Conservation (phyloP, 1,140 invertebrate species). For the Octopus bimaculoides region DNA sequence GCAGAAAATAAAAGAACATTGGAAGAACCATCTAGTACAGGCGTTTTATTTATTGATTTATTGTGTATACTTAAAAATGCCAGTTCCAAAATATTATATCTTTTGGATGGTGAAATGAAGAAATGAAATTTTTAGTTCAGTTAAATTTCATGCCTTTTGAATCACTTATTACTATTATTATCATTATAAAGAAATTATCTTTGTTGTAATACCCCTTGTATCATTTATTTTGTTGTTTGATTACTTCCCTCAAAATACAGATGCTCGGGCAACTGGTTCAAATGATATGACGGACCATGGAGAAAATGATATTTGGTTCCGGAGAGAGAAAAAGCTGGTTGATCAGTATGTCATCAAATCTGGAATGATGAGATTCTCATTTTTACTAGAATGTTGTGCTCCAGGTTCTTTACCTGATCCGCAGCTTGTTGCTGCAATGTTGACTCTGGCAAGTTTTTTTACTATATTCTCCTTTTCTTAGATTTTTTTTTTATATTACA, state of each 20-base stretch:
- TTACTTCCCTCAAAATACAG: neutral
- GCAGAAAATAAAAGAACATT: too few relatives aligned
- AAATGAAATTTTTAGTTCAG: too few relatives aligned
- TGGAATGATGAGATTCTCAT: conserved; percentile 56
- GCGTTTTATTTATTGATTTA: too few relatives aligned
- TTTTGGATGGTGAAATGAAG: too few relatives aligned
- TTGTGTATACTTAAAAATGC: too few relatives aligned
- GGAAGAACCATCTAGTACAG: too few relatives aligned
- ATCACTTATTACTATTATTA: too few relatives aligned
- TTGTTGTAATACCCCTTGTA: too few relatives aligned
- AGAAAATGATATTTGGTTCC: conserved; percentile 35
- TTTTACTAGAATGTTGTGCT: conserved; percentile 86
- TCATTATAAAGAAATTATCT: too few relatives aligned
- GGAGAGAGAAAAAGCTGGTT: conserved; percentile 52
- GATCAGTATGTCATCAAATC: conserved; percentile 53
- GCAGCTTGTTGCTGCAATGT: conserved; percentile 87
- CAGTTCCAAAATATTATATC: too few relatives aligned
- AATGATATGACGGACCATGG: conserved; percentile 6
- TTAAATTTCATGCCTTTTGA: too few relatives aligned
- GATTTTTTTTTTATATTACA: neutral
- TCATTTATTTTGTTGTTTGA: too few relatives aligned
- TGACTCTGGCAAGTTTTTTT: conserved; percentile 80
- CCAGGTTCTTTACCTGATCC: conserved; percentile 95
- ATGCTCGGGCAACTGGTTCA: conserved; percentile 1
- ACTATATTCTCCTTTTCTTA: neutral